Base-by-base conservation (phyloP, 2,888 invertebrate genomes). In the Ctenicera cuprea region DNA sequence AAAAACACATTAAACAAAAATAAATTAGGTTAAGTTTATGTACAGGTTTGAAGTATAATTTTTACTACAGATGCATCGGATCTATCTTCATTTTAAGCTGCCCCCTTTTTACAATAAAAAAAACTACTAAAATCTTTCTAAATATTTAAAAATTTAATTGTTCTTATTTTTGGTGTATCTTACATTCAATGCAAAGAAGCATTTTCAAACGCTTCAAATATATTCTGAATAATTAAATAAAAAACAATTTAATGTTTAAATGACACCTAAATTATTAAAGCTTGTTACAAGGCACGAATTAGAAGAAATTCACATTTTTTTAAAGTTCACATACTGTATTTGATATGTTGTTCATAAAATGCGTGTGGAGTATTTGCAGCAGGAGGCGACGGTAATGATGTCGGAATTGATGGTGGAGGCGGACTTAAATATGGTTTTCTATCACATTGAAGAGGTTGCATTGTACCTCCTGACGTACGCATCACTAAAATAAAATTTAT, bases 361-460 rank as follows among this genome's bases (percentile, higher is more conserved):
- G 83, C 79, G 75, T 86, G 85, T 0, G 86, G 81, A 18, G 85
- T 85, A 73, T 85, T 86, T 1, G 89, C 87, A 2, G 89, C 86
- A 0, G 90, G 88, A 45, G 90, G 86, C 11, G 89, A 88, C 0
- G 91, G 88, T 65, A 90, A 79, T 37, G 86, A 83, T 22, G 86
- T 82, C 26, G 86, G 85, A 73, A 86, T 84, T 61, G 86, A 83
- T 5, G 90, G 89, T 26, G 90, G 89, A 1, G 90, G 89, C 0
- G 88, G 86, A 3, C 88, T 86, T 45, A 89, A 83, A 82, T 89
- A 90, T n/a, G 90, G 88, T 83, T 91, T 91, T 80, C 90, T 88
- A 79, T 91, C 91, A n/a, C 90, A 89, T 11, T 89, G 89, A 70
- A 89, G 81, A 4, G 88, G 80, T 73, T 84, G 83, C 80, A 85